A percentile compares a stretch with the other conserved stretches of the same genome.
These are phyloP conservation scores for Macrotrachela quadricornifera DNA, from an alignment of 1,140 invertebrate species.

Conservation along the genomic window DNA sequence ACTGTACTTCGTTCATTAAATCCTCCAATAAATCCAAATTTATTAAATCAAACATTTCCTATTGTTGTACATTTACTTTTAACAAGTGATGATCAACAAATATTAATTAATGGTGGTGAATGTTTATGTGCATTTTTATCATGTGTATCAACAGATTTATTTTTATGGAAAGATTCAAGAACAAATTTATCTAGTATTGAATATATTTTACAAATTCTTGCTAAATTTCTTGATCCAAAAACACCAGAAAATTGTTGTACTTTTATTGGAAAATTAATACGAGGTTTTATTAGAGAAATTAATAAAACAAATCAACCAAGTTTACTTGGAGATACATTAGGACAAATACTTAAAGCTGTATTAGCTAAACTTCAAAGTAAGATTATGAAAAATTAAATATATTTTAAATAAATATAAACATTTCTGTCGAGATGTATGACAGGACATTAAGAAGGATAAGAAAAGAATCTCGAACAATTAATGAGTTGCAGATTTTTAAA, in stretches of 20 bases:
- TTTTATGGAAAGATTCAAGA: conserved; percentile 1
- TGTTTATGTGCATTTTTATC: conserved; percentile 48
- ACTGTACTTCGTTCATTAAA: too few relatives aligned
- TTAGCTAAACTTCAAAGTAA: conserved; percentile 35
- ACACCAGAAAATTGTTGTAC: conserved; percentile 42
- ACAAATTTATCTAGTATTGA: conserved; percentile 40
- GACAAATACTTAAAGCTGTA: conserved; percentile 48
- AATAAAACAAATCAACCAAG: conserved; percentile 32
- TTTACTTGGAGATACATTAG: conserved; percentile 46
- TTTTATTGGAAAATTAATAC: conserved; percentile 49
- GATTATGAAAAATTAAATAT: too few relatives aligned
- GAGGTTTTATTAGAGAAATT: conserved; percentile 41
- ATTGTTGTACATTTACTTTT: conserved; percentile 40
- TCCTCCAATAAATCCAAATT: not conserved
- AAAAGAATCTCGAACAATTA: too few relatives aligned
- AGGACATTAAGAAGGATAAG: too few relatives aligned
- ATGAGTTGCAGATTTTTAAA: too few relatives aligned
- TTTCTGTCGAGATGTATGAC: too few relatives aligned
- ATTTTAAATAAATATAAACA: too few relatives aligned
- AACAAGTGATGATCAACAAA: conserved; percentile 35
- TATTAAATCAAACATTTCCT: conserved; percentile 42
- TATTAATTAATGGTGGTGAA: conserved; percentile 45
- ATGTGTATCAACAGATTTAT: not conserved
- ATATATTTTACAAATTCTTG: conserved; percentile 45
- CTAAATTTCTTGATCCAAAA: conserved; percentile 47